A percentile compares a stretch with the other conserved stretches of the same genome.
These are phyloP conservation scores for Lepidocyrtinus sp. DNA, from an alignment of 2,888 invertebrate species.

Conservation along the genomic window DNA sequence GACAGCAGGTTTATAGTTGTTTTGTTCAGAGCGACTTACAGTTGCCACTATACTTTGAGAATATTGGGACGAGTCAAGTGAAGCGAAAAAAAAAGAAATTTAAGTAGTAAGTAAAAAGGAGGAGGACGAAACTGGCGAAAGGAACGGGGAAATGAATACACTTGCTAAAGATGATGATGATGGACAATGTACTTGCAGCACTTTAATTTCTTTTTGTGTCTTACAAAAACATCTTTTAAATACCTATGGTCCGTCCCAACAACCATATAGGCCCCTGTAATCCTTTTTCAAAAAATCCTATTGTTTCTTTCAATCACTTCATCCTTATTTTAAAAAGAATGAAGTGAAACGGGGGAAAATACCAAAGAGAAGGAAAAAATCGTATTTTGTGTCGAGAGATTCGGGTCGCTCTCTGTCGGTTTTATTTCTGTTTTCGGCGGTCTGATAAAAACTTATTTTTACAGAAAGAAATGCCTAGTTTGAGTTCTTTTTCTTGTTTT, in stretches of 20 bases:
- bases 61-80: background rate
- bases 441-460: background rate
- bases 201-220: background rate
- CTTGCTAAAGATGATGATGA: background rate
- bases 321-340: no score
- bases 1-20: constrained; percentile 59
- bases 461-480: background rate
- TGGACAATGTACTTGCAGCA: background rate
- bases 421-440: background rate
- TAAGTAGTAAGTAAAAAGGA: background rate
- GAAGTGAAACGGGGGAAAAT: background rate
- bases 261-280: no score
- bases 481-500: constrained; percentile 56
- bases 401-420: no score
- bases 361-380: no score
- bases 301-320: no score
- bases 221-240: no score
- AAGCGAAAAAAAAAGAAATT: no score
- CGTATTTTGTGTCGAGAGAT: no score
- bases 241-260: no score
- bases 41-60: background rate
- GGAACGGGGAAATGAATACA: constrained; percentile 11
- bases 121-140: background rate
- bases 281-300: no score
- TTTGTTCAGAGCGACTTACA: constrained; percentile 24